phyloP scores from a whole-genome alignment of 1,140 invertebrate genomes.

The Pectinophora gossypiella region DNA sequence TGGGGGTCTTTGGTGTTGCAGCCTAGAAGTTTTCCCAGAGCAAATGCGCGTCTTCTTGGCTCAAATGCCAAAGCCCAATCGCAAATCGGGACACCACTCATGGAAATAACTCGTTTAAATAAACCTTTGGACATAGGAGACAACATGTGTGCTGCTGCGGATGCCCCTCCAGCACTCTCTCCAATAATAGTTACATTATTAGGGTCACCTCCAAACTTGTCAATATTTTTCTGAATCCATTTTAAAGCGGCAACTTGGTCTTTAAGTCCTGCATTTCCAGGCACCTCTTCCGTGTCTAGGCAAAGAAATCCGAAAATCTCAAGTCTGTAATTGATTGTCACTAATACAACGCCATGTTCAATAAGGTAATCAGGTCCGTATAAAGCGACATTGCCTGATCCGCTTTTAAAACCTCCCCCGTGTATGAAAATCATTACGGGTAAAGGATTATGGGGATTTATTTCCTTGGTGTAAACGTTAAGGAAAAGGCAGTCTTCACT shows the following conservation, averaged over 20 bases:
- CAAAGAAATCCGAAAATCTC: slow-evolving; percentile 79
- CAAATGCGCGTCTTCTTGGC: slow-evolving; percentile 40
- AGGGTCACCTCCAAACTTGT: slow-evolving; percentile 77
- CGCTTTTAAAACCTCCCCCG: slow-evolving; percentile 63
- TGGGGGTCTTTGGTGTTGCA: slow-evolving; percentile 36
- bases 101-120: slow-evolving; percentile 70
- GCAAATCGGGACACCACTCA: slow-evolving; percentile 55
- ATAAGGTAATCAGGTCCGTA: slow-evolving; percentile 78
- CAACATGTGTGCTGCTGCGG: slow-evolving; percentile 71
- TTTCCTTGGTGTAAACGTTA: slow-evolving; percentile 76
- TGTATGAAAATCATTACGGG: slow-evolving; percentile 68
- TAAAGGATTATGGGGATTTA: slow-evolving; percentile 22
- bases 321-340: slow-evolving; percentile 81
- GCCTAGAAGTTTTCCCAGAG: slow-evolving; percentile 52
- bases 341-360: slow-evolving; percentile 79
- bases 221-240: slow-evolving; percentile 79
- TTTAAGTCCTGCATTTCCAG: slow-evolving; percentile 79
- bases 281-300: slow-evolving; percentile 66
- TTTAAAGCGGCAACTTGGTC: slow-evolving; percentile 78
- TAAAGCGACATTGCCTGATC: slow-evolving; percentile 72
- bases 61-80: slow-evolving; percentile 40
- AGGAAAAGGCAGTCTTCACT: slow-evolving; percentile 77
- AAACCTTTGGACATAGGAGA: slow-evolving; percentile 75
- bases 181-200: slow-evolving; percentile 79
- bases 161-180: slow-evolving; percentile 76